Evolutionary conservation across 1,140 invertebrate genomes (phyloP).

Genomic region (Ladona fulva): DNA sequence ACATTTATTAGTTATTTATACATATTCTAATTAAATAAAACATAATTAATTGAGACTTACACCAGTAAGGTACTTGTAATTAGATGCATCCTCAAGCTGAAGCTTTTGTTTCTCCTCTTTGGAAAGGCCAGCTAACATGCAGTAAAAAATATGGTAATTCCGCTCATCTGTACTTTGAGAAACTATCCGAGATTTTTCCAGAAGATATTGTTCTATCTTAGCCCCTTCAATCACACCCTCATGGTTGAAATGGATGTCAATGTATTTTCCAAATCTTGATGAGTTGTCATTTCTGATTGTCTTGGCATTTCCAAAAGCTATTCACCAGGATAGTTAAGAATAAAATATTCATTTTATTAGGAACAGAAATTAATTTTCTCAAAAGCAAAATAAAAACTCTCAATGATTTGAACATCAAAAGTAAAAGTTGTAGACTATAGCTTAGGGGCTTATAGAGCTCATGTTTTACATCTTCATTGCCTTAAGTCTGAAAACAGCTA

Average conservation of each 20-base stretch:
- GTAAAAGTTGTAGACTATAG: too few relatives aligned
- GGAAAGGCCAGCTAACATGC: slow-evolving; percentile 74
- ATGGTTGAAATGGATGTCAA: slow-evolving; percentile 86
- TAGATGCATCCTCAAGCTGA: slow-evolving; percentile 57
- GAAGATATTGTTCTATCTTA: slow-evolving; percentile 87
- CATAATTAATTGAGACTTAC: slow-evolving; percentile 43
- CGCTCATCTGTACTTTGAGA: slow-evolving; percentile 79
- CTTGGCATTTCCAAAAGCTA: slow-evolving; percentile 94
- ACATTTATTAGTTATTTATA: not conserved
- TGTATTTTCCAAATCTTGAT: slow-evolving; percentile 92
- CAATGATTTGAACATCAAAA: too few relatives aligned
- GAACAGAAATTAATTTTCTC: too few relatives aligned
- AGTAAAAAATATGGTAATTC: slow-evolving; percentile 96
- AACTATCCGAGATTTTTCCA: slow-evolving; percentile 92
- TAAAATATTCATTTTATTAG: too few relatives aligned
- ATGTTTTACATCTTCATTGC: too few relatives aligned
- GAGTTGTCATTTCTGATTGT: slow-evolving; percentile 95
- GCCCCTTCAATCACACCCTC: slow-evolving; percentile 85
- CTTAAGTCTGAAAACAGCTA: too few relatives aligned
- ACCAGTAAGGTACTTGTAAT: slow-evolving; percentile 75
- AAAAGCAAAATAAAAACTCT: too few relatives aligned
- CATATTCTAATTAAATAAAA: not conserved
- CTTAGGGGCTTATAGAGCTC: too few relatives aligned
- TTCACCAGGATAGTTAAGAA: too few relatives aligned
- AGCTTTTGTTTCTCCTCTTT: slow-evolving; percentile 69